phyloP scores from a whole-genome alignment of 1,140 invertebrate species.

The Atta cephalotes region DNA sequence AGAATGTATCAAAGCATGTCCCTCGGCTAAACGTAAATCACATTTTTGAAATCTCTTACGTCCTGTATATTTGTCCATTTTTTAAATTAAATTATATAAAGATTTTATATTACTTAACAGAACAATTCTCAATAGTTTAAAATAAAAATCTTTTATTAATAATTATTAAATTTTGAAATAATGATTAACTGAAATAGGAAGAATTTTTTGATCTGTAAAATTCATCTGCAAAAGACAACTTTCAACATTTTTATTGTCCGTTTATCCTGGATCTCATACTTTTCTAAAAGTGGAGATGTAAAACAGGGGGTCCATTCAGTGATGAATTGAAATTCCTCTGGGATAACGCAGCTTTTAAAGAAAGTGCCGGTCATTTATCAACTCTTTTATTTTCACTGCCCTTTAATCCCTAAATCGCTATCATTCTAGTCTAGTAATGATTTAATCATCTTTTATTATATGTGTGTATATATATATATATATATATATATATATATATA shows the following conservation, averaged over 20 bases:
- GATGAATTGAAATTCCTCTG: conserved; percentile 73
- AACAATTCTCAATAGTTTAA: not conserved
- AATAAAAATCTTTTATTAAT: not conserved
- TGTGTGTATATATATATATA: not conserved
- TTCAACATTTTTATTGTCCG: conserved; percentile 31
- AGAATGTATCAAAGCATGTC: not conserved
- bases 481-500: too few relatives aligned
- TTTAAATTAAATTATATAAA: conserved; percentile 8
- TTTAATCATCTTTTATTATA: not conserved
- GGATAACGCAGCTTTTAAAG: conserved; percentile 54
- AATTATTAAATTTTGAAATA: not conserved
- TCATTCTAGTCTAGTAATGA: not conserved
- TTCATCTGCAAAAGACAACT: not conserved
- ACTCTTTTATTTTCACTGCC: conserved; percentile 12
- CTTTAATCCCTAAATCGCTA: not conserved
- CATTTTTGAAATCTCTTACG: conserved; percentile 9
- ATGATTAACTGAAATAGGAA: not conserved
- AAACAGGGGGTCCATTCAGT: conserved; percentile 79
- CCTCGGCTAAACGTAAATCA: not conserved
- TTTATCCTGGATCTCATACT: conserved; percentile 39
- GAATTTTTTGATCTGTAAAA: not conserved
- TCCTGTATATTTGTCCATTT: not conserved
- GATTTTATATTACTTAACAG: too few relatives aligned
- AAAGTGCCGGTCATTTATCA: conserved; percentile 44
- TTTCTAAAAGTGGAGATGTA: conserved; percentile 66